Evolutionary conservation across 2,888 invertebrate species (phyloP), one percentile per base, ranked within the genome.

Genomic region (Corythucha ciliata): DNA sequence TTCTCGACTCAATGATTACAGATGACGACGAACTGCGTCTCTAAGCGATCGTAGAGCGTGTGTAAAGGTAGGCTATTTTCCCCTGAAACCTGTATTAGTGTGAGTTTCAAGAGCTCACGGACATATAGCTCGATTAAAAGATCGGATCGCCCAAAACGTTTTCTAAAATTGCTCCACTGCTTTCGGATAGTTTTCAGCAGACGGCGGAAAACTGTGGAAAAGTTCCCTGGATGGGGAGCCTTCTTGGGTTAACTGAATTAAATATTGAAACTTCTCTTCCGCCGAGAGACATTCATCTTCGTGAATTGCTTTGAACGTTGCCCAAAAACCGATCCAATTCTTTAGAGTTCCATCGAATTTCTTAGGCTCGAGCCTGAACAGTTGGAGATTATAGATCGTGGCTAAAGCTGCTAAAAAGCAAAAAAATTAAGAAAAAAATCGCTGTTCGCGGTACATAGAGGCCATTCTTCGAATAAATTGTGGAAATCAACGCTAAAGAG

Each of bases 111-210:
- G 1, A 41, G 14, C 25, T 41, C 41, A 24, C 41, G n/a, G 5
- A 62, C 58, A 49, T 64, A 62, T n/a, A 62, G 59, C 42, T 64
- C 64, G n/a, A 62, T 55, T 26, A 61, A 56, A n/a, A 64, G 34
- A 27, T 63, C 62, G 12, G 63, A 60, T 40, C 58, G 54, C 21
- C 62, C 61, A 48, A 64, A 64, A 33, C 63, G 53, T n/a, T 29
- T 29, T 7, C 16, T 36, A 7, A n/a, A 14, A 36, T 18, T 36
- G 14, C 7, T 36, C 14, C n/a, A 24, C 3, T 33, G 10, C 21
- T 4, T 48, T 18, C 26, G 12, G 4, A 10, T 48, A 48, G n/a
- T 45, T 48, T 41, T 5, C 20, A 1, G 33, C 54, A 5, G 55
- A 53, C 8, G 51, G 6, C 10, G 49, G 51, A 16, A 52, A 53